Evolutionary conservation across 2,888 invertebrate species (phyloP).

Genomic region (Ctenicera cuprea): DNA sequence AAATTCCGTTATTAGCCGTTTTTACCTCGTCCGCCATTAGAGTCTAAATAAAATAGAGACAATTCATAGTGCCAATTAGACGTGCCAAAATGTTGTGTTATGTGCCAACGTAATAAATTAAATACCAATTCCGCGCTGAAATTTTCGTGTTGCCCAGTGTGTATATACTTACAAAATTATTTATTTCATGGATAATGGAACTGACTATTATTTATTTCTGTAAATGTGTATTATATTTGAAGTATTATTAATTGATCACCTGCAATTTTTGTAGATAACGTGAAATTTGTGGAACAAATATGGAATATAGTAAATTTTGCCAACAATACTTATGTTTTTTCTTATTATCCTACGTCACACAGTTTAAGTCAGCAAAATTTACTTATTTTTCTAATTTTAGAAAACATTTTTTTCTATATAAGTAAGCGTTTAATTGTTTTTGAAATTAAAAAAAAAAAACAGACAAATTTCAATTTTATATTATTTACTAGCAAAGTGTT

Average conservation of each 20-base stretch:
- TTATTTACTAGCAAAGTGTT: no score
- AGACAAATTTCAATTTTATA: no score
- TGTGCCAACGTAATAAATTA: slow-evolving; percentile 59
- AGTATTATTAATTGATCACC: slow-evolving; percentile 53
- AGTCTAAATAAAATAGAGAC: slow-evolving; percentile 47
- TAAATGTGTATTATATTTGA: slow-evolving; percentile 56
- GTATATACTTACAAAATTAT: slow-evolving; percentile 58
- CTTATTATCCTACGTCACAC: slow-evolving; percentile 8
- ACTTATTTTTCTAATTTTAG: no score
- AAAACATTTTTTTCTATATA: no score
- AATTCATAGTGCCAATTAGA: slow-evolving; percentile 65
- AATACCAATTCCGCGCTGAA: slow-evolving; percentile 47
- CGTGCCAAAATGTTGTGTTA: slow-evolving; percentile 64
- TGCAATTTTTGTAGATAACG: slow-evolving; percentile 52
- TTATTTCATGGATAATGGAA: slow-evolving; percentile 55
- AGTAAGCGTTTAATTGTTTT: no score
- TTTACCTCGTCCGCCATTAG: slow-evolving; percentile 43
- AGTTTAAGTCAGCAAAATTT: no score
- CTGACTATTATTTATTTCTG: slow-evolving; percentile 56
- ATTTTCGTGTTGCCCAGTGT: slow-evolving; percentile 51
- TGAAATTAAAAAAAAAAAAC: no score
- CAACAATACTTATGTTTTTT: slow-evolving; percentile 21
- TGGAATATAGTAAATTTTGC: slow-evolving; percentile 50
- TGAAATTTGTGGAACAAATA: slow-evolving; percentile 50
- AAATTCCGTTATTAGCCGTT: slow-evolving; percentile 36